A percentile compares a stretch with the other conserved stretches of the same genome.
Evolutionary conservation across 2,113 vertebrate species (phyloP).

Genomic region (Pterocles burchelli): DNA sequence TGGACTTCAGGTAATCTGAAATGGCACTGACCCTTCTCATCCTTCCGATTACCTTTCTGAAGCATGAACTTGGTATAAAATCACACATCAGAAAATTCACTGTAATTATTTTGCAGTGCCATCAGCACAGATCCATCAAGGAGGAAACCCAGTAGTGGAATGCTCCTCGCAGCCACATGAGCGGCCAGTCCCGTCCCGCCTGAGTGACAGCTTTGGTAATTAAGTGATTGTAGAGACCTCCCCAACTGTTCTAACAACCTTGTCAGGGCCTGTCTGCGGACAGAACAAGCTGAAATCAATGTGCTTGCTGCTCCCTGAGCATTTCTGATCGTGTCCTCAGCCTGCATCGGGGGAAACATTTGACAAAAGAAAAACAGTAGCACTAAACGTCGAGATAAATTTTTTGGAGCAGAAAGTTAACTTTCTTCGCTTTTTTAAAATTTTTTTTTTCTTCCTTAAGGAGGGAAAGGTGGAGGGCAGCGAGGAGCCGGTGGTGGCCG

Average conservation of each 20-base stretch:
- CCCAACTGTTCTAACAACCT: conserved; percentile 95
- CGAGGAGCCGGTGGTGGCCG: background rate
- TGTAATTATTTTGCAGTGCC: conserved; percentile 96
- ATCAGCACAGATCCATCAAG: conserved; percentile 98
- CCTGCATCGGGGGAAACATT: conserved; percentile 59
- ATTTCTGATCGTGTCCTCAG: conserved; percentile 80
- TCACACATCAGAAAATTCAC: conserved; percentile 94
- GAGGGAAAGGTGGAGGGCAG: background rate
- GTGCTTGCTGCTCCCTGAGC: conserved; percentile 86
- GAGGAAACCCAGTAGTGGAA: conserved; percentile 86
- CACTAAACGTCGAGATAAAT: conserved; percentile 41
- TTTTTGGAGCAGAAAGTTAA: conserved; percentile 68
- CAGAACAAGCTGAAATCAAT: conserved; percentile 91
- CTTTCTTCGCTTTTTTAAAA: conserved; percentile 10
- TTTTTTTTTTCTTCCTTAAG: too few relatives aligned
- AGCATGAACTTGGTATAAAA: conserved; percentile 91
- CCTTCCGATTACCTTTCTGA: conserved; percentile 92
- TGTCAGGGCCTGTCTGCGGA: conserved; percentile 93
- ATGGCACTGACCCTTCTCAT: conserved; percentile 93
- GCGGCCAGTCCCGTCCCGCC: conserved; percentile 81
- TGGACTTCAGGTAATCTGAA: conserved; percentile 92
- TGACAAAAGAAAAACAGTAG: conserved; percentile 72
- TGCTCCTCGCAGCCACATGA: conserved; percentile 84
- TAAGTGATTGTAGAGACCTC: conserved; percentile 96
- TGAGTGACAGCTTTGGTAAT: conserved; percentile 99